These are phyloP conservation scores for Thymelicus acteon DNA, from an alignment of 2,888 invertebrate genomes.

Conservation along the genomic window DNA sequence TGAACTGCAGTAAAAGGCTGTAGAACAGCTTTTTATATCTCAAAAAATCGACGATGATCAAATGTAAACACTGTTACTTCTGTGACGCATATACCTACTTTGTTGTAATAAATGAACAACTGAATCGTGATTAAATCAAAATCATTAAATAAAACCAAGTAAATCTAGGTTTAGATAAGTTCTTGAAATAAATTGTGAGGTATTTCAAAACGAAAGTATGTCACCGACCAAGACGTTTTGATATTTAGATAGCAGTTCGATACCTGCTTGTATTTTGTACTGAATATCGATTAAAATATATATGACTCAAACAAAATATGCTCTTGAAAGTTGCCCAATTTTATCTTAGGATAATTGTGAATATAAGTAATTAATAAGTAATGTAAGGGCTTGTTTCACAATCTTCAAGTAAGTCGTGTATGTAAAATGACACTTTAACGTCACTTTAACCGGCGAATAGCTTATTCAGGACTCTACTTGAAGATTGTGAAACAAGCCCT, in stretches of 20 bases:
- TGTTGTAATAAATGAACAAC: constrained; percentile 6
- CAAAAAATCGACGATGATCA: background rate
- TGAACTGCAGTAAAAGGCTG: no score
- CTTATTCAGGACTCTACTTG: no score
- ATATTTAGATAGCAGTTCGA: constrained; percentile 14
- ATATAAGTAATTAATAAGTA: no score
- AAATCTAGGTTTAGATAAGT: constrained; percentile 20
- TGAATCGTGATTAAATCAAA: constrained; percentile 16
- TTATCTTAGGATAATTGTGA: background rate
- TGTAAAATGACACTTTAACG: no score
- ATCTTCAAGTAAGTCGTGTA: no score
- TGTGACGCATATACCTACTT: constrained; percentile 9
- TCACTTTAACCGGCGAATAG: no score
- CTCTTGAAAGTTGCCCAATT: background rate
- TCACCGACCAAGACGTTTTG: constrained; percentile 12
- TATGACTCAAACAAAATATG: background rate
- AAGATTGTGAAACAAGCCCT: no score
- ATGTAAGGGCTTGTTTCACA: no score
- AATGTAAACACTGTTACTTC: background rate
- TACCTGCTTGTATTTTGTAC: constrained; percentile 11
- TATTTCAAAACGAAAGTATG: constrained; percentile 23
- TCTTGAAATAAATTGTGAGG: constrained; percentile 7
- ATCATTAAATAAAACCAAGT: constrained; percentile 10
- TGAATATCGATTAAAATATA: background rate
- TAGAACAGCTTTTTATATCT: no score